A percentile compares a stretch with the other conserved stretches of the same genome.
These are phyloP conservation scores for Crotophaga sulcirostris DNA, from an alignment of 2,113 vertebrate species.

Conservation along the genomic window DNA sequence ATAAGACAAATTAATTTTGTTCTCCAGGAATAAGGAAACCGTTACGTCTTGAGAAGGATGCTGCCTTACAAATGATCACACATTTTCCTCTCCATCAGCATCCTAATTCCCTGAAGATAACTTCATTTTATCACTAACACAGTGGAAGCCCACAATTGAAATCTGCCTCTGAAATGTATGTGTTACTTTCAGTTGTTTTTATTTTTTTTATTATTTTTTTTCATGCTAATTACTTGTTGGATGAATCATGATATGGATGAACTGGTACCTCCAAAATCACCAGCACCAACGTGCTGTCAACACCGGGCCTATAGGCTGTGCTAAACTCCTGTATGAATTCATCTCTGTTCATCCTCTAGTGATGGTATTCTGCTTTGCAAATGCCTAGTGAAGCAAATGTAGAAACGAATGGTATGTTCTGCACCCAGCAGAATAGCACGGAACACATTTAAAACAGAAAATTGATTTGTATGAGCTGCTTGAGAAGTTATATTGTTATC, in stretches of 20 bases:
- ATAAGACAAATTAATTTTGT: background rate
- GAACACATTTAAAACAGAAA: constrained; percentile 6
- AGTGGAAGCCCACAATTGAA: background rate
- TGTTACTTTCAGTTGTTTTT: background rate
- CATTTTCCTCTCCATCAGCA: constrained; percentile 55
- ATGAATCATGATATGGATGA: background rate
- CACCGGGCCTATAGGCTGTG: background rate
- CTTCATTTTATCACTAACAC: background rate
- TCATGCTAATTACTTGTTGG: background rate
- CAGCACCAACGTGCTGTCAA: background rate
- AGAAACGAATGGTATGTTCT: background rate
- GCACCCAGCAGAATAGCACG: background rate
- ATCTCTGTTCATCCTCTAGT: background rate
- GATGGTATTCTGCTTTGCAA: background rate
- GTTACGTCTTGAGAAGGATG: background rate
- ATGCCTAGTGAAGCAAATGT: background rate
- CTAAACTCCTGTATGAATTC: background rate
- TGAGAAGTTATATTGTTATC: background rate
- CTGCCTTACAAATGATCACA: constrained; percentile 22
- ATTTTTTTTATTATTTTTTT: background rate
- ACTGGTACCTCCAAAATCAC: background rate
- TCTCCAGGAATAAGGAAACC: background rate
- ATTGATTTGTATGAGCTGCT: background rate
- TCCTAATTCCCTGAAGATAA: constrained; percentile 50
- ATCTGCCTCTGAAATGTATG: background rate